These are phyloP conservation scores for Saguinus imperator DNA, from an alignment of 2,113 vertebrate species.

Conservation along the genomic window DNA sequence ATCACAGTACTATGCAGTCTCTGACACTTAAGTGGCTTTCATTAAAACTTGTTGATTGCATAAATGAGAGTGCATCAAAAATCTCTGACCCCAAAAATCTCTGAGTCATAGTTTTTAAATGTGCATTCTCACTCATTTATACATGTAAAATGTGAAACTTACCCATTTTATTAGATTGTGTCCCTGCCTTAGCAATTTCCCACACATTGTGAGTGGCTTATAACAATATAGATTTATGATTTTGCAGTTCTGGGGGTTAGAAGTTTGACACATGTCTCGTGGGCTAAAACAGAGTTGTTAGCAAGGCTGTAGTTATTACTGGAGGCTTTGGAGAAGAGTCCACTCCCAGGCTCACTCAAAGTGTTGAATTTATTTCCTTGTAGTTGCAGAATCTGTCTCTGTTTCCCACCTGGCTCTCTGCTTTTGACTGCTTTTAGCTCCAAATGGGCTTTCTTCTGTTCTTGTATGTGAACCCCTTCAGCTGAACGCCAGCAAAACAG, in stretches of 20 bases:
- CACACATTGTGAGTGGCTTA: background rate
- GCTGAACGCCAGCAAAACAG: background rate
- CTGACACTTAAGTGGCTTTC: background rate
- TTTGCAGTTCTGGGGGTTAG: background rate
- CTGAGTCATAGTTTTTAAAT: no score
- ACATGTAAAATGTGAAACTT: background rate
- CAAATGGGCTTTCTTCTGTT: background rate
- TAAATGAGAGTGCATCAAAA: background rate
- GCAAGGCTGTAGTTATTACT: background rate
- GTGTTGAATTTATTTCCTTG: background rate
- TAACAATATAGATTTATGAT: background rate
- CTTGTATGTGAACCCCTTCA: background rate
- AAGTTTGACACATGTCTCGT: background rate
- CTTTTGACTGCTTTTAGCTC: background rate
- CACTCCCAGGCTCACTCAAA: background rate
- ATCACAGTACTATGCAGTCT: background rate
- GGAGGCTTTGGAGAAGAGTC: background rate
- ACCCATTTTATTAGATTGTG: background rate
- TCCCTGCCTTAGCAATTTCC: background rate
- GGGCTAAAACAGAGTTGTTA: background rate
- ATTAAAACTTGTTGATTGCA: background rate
- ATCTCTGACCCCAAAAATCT: no score
- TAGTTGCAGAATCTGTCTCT: background rate
- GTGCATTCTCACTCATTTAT: no score
- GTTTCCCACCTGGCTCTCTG: background rate